Evolutionary conservation across 2,113 vertebrate genomes (phyloP), one percentile per base, ranked within the genome.

Genomic region (Tonatia bakeri): DNA sequence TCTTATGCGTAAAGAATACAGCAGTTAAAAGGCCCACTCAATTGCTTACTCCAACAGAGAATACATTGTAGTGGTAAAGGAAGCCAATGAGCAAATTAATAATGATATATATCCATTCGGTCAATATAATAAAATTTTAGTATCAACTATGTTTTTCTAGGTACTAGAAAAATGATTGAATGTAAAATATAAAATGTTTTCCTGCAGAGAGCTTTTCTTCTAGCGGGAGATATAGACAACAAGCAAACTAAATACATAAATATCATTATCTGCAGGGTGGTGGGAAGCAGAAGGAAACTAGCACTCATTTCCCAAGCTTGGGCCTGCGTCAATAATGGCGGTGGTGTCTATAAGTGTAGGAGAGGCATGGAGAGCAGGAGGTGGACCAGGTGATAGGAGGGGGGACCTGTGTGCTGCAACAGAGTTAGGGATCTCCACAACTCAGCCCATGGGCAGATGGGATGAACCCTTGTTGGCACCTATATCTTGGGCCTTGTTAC

Each of bases 381-480:
- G 5, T 70, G 22, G 12, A 7, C 13, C 24, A 43, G 16, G 6
- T 16, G 24, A 8, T 8, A 1, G 0, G 9, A 28, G 15, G 26
- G 54, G 54, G 15, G n/a, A 26, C 1, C 1, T 28, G 4, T 0
- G 17, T 17, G 24, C 9, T 24, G 13, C 6, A 10, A 4, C 11
- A 47, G 5, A 33, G 14, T 38, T 14, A 15, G 7, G 26, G 38
- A 50, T 20, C 28, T 24, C 33, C 11, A 31, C 33, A 11, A 36
- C 17, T 91, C 38, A 75, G 9, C 28, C 9, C 15, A 7, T 1
- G 24, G n/a, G 10, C 14, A 17, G 16, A 8, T 38, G 2, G 33
- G n/a, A 67, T 28, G 19, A 91, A 12, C 7, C 5, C 3, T 24
- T 12, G 11, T 6, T 31, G 45, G 40, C 5, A 40, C 33, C 14